Evolutionary conservation across 1,140 invertebrate genomes (phyloP), one percentile per base, ranked within the genome.

Genomic region (Drosophila triauraria): DNA sequence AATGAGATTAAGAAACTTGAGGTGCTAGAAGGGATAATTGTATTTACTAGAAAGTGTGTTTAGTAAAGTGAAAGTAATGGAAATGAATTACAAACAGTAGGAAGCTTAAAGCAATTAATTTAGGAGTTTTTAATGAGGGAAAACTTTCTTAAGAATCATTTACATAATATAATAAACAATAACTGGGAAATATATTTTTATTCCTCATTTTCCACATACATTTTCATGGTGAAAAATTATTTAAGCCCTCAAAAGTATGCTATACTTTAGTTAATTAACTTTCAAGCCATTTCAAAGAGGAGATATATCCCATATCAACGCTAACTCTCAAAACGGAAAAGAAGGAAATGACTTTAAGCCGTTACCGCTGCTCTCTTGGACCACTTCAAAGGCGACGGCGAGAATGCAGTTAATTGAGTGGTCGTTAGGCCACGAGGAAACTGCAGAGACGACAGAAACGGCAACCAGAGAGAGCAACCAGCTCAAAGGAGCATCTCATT

Each of bases 321-420:
- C 42, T 44, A 57, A 50, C 30, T 9, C 56, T 61, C 15, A 13
- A 43, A 23, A 12, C 32, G 50, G 15, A 56, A 71, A 35, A 23
- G 23, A 27, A 7, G 40, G 61, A 54, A 75, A 54, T 75, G 50
- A 67, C 56, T 74, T 75, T 62, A 75, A 54, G 48, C 27, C 57
- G 60, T 50, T 54, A 43, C 75, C 59, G 44, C 44, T 44, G 9
- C 60, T 43, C 48, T 38, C 50, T 51, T 53, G 61, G 61, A 27
- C 46, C 60, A 54, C 57, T 81, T 78, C 78, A 83, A 82, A 85
- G 67, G 67, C 62, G 20, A 38, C 32, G 10, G 35, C 63, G n/a
- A n/a, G 84, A 85, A 85, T 81, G 78, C 74, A 82, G 50, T 78
- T 85, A 82, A 85, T 85, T 85, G 67, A 85, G 82, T 81, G 78